Evolutionary conservation across 2,797 vertebrate genomes (phyloP), one percentile per base, ranked within the genome.

Genomic region (Eptatretus atami): DNA sequence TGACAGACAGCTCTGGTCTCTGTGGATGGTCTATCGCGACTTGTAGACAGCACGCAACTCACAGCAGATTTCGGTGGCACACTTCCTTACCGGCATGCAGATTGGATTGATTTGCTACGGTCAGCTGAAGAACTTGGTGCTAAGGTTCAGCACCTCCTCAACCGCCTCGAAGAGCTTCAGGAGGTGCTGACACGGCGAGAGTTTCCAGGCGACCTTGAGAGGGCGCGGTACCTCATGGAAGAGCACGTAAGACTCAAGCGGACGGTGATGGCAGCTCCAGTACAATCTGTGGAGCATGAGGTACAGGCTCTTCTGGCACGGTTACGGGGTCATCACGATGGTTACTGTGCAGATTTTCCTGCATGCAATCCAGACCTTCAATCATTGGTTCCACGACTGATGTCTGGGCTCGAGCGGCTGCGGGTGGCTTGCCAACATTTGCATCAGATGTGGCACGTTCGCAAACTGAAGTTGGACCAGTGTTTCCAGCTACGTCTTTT

Each of bases 401-500:
- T 86, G 75, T 88, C 84, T 74, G 81, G 95, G 67, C 78, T 96
- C 71, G 92, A 98, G 72, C 95, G 93, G 69, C 80, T 98, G 64
- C 92, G 96, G 74, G 88, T 86, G 44, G 94, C 84, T 1, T 74
- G 90, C 66, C 92, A 98, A 57, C 83, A 93, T 65, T 77, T 98
- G 66, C 92, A 96, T 69, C 90, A 98, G 77, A 84, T 86, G 78
- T 98, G 90, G 90, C 90, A 96, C 0, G 80, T 90, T 60, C 78
- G 86, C 68, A 98, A 96, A 70, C 72, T 96, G 70, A 95, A 96
- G 73, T 73, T 98, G 68, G 92, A 98, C 73, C 92, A 98, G 75
- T 96, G 92, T 69, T 98, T 98, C 71, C 92, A 98, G 74, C 78
- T 98, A 44, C 78, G 92, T 13, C 84, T 96, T 57, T 98, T 95